phyloP scores from a whole-genome alignment of 2,113 vertebrate genomes.

The Ageneiosus marmoratus region DNA sequence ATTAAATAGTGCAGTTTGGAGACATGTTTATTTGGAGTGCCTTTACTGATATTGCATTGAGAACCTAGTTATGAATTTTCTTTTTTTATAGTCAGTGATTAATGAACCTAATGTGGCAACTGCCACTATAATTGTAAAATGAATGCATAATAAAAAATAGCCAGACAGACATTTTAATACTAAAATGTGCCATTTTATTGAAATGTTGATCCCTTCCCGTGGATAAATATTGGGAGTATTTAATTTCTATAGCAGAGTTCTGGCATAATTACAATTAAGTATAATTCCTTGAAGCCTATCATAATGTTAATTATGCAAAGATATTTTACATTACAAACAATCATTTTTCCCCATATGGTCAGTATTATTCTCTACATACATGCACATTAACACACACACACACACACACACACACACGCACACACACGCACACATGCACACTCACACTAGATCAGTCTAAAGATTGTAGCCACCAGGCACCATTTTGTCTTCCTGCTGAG shows the following conservation, averaged over 20 bases:
- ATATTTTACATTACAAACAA: background rate
- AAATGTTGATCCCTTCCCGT: background rate
- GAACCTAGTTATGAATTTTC: background rate
- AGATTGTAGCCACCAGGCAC: slow-evolving; percentile 26
- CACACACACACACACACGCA: background rate
- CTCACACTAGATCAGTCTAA: slow-evolving; percentile 3
- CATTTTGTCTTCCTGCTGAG: slow-evolving; percentile 30
- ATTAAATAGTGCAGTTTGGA: background rate
- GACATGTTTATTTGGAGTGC: background rate
- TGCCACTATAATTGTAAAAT: background rate
- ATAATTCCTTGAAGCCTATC: background rate
- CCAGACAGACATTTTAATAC: background rate
- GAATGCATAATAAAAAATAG: background rate
- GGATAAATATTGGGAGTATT: background rate
- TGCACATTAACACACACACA: background rate
- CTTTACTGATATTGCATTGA: background rate
- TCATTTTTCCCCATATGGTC: background rate
- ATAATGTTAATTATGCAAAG: background rate
- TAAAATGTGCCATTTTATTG: too few species aligned
- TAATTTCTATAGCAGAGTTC: background rate
- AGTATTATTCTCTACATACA: background rate
- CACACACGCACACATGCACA: background rate
- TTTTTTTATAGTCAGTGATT: background rate
- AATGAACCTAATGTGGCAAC: background rate
- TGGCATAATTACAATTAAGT: background rate